A percentile compares a stretch with the other conserved stretches of the same genome.
phyloP scores from a whole-genome alignment of 2,888 invertebrate genomes.

The Subacronicta megacephala region DNA sequence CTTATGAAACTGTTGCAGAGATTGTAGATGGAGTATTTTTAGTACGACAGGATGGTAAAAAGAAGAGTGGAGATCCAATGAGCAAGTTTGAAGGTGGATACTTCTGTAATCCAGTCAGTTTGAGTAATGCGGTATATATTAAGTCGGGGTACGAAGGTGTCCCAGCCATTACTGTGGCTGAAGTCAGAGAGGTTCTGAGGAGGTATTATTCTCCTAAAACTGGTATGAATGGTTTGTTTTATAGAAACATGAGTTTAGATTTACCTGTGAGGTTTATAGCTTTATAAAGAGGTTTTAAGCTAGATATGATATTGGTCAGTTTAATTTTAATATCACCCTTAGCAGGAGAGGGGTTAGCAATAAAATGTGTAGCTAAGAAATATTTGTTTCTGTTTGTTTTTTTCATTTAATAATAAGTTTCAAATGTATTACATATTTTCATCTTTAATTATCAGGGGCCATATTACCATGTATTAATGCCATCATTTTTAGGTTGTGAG shows the following conservation, averaged over 20 bases:
- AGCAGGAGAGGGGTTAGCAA: no score
- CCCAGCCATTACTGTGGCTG: constrained; percentile 93
- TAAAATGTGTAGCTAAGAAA: no score
- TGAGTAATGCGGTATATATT: constrained; percentile 88
- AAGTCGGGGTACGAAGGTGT: constrained; percentile 91
- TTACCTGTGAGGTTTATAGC: constrained; percentile 78
- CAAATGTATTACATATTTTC: no score
- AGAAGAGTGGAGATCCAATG: constrained; percentile 92
- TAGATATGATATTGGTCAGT: neutral
- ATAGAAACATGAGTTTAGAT: constrained; percentile 83
- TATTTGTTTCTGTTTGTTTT: no score
- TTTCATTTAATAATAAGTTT: no score
- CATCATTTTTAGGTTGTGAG: no score
- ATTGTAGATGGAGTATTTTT: constrained; percentile 95
- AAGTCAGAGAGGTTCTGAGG: constrained; percentile 95
- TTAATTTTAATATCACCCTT: no score
- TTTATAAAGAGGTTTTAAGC: constrained; percentile 47
- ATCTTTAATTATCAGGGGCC: no score
- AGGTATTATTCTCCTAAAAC: constrained; percentile 91
- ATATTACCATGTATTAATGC: no score
- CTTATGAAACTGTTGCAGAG: constrained; percentile 97
- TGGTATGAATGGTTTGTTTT: constrained; percentile 88
- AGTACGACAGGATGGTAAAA: constrained; percentile 93
- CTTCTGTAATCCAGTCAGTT: constrained; percentile 91
- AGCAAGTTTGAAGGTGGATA: constrained; percentile 91